Evolutionary conservation across 92 coral and sea anemone genomes (phyloP).

Genomic region (Bergia sp.): DNA sequence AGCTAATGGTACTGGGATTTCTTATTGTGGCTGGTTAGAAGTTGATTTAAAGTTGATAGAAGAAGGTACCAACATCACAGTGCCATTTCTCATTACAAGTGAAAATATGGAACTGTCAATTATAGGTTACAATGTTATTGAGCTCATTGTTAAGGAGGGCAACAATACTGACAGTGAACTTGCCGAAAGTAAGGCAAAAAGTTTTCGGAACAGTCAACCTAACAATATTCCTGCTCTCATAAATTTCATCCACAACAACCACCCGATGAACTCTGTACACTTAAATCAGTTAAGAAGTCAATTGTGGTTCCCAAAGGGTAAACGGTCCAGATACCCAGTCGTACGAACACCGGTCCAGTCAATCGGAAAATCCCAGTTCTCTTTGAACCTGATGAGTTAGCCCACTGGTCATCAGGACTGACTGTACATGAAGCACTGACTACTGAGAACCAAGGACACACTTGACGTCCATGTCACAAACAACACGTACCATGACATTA

Average conservation of each 20-base stretch:
- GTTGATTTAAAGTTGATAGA: constrained; percentile 21
- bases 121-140: not conserved
- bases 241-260: constrained; percentile 29
- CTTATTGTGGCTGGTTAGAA: constrained; percentile 48
- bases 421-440: constrained; percentile 45
- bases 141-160: not conserved
- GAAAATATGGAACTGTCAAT: constrained; percentile 28
- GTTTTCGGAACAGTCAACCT: constrained; percentile 16
- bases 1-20: constrained; percentile 50
- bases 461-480: constrained; percentile 41
- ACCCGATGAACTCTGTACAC: constrained; percentile 43
- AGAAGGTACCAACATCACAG: constrained; percentile 20
- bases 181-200: too few species aligned
- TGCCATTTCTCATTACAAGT: constrained; percentile 42
- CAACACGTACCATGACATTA: constrained; percentile 52
- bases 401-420: constrained; percentile 35
- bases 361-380: constrained; percentile 45
- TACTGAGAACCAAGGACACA: constrained; percentile 32
- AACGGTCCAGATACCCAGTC: constrained; percentile 45
- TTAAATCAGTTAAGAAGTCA: constrained; percentile 40
- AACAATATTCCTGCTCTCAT: constrained; percentile 14
- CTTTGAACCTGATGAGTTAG: constrained; percentile 56
- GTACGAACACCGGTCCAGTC: constrained; percentile 59
- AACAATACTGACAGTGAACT: too few species aligned
- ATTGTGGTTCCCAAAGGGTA: constrained; percentile 51